Evolutionary conservation across 2,797 vertebrate genomes (phyloP), one percentile per base, ranked within the genome.

Genomic region (Acomys russatus): DNA sequence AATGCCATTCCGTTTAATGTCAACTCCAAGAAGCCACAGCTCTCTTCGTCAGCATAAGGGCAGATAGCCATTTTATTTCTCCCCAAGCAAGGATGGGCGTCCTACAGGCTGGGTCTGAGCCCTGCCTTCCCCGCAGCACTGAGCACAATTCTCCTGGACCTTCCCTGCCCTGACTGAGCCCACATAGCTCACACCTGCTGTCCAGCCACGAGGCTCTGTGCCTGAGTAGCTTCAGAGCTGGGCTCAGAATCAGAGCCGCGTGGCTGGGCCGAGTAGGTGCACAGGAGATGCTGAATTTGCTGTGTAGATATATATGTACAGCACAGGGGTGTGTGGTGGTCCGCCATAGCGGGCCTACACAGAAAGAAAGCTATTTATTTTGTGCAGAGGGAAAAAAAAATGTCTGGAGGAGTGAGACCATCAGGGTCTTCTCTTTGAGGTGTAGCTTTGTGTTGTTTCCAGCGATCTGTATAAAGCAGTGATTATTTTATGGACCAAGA

Each of bases 291-390:
- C 96, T 97, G 84, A 96, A 98, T 98, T 98, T 97, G 98, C 98
- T 88, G 86, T 61, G 99, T 99, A 99, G 99, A 99, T 99, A 98
- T 99, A 99, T 99, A 98, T 99, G 99, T 99, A 99, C 98, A 98
- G 98, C 97, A 95, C 56, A 97, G 97, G 98, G 74, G 97, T 90
- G 33, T 98, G 98, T 98, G 98, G 98, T 98, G 98, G 99, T 98
- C 98, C 98, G 98, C 90, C 98, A 98, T 98, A 97, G 98, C 98
- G 98, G 98, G 97, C 98, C 98, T 98, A 98, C 98, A 99, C 97
- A 98, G 99, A 97, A 97, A 89, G 98, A 99, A 98, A 98, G 98
- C 98, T 99, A 99, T 99, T 99, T 99, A 99, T 99, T 98, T 98
- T 98, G 98, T 98, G 98, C 99, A 99, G 98, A 98, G 98, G 44